Evolutionary conservation across 2,113 vertebrate genomes (phyloP).

Genomic region (Channa argus): DNA sequence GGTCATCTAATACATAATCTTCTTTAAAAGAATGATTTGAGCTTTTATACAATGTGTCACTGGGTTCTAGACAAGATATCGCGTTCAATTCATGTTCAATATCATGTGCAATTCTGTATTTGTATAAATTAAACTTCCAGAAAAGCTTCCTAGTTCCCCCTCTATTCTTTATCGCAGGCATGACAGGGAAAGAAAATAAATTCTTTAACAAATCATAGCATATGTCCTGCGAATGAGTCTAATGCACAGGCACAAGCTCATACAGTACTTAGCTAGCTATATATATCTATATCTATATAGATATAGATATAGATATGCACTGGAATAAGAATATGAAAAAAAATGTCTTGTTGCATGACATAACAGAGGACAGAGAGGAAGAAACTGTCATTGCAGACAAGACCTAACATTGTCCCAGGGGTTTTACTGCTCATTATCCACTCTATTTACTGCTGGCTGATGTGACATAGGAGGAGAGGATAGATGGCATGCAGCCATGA

Average conservation of each 20-base stretch:
- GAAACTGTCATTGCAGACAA: constrained; percentile 11
- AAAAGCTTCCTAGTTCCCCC: neutral
- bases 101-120: too few species aligned
- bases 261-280: too few species aligned
- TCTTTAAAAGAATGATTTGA: neutral
- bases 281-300: too few species aligned
- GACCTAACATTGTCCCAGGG: neutral
- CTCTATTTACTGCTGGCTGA: constrained; percentile 37
- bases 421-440: constrained; percentile 38
- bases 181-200: neutral
- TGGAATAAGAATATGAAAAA: neutral
- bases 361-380: neutral
- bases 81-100: too few species aligned
- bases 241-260: too few species aligned
- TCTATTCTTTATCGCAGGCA: neutral
- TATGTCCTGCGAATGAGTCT: neutral
- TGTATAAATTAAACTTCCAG: too few species aligned
- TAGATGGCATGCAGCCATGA: constrained; percentile 41
- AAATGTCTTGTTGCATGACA: neutral
- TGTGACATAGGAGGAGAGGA: constrained; percentile 31
- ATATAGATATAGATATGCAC: too few species aligned
- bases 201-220: too few species aligned
- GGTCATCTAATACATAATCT: neutral
- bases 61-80: too few species aligned
- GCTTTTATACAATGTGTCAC: neutral